Conservation (phyloP, 2,113 vertebrate species). For the Centropristis striata region DNA sequence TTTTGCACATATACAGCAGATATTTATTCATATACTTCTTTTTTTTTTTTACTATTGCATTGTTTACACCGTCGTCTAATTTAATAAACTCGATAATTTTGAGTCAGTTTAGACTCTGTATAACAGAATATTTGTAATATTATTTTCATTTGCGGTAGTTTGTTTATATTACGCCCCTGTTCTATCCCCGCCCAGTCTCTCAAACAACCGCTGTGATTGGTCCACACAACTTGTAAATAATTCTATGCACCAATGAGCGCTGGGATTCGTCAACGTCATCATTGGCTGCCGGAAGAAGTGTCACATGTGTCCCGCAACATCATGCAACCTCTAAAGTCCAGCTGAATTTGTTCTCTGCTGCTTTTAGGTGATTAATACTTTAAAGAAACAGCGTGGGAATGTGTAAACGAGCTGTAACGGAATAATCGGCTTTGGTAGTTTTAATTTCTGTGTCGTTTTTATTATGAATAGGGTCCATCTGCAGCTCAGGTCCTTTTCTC, state of each 20-base stretch:
- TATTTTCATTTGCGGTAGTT: not conserved
- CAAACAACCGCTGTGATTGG: constrained; percentile 37
- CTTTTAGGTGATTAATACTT: not conserved
- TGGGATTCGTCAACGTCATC: constrained; percentile 37
- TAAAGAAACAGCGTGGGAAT: not conserved
- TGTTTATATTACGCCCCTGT: not conserved
- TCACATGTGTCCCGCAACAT: constrained; percentile 53
- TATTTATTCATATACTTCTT: too few relatives aligned
- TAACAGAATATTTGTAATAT: not conserved
- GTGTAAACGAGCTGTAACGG: rapidly evolving
- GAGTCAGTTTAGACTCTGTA: not conserved
- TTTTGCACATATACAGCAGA: too few relatives aligned
- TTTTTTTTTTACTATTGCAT: too few relatives aligned
- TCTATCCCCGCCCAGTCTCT: constrained; percentile 7
- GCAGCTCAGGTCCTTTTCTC: constrained; percentile 23
- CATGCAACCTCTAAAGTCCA: not conserved
- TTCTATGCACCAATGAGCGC: constrained; percentile 35
- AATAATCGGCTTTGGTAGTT: rapidly evolving
- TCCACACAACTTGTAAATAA: not conserved
- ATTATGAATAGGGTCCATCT: constrained; percentile 65
- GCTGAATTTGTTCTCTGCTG: not conserved
- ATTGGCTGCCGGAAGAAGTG: constrained; percentile 65
- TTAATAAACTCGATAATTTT: too few relatives aligned
- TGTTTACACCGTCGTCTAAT: too few relatives aligned
- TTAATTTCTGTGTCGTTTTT: constrained; percentile 12